These are phyloP conservation scores for Hassar affinis DNA, from an alignment of 2,113 vertebrate species.

Conservation along the genomic window DNA sequence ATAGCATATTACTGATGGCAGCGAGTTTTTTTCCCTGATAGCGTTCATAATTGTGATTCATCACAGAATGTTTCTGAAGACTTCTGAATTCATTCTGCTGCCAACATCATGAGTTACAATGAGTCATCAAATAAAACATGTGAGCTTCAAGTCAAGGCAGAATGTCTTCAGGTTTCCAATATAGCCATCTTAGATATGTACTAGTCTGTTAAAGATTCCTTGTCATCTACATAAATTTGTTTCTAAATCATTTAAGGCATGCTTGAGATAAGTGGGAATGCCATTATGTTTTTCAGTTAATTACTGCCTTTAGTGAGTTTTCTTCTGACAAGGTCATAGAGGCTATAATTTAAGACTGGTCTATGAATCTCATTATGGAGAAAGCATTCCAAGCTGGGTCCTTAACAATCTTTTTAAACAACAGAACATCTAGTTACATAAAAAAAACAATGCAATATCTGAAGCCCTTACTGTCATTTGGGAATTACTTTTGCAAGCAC, in stretches of 20 bases:
- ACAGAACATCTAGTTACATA: too few relatives aligned
- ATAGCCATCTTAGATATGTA: neutral
- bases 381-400: neutral
- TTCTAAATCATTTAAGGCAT: too few relatives aligned
- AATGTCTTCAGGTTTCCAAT: neutral
- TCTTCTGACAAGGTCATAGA: neutral
- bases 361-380: neutral
- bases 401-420: too few relatives aligned
- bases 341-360: neutral
- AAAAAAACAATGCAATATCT: too few relatives aligned
- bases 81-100: too few relatives aligned
- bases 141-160: neutral
- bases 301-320: neutral
- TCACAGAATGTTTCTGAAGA: too few relatives aligned
- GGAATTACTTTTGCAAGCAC: too few relatives aligned
- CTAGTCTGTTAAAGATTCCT: neutral
- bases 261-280: too few relatives aligned
- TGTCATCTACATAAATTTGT: neutral
- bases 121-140: too few relatives aligned
- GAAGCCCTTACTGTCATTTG: too few relatives aligned
- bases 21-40: neutral
- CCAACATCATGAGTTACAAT: too few relatives aligned
- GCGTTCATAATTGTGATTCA: neutral
- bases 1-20: constrained; percentile 36
- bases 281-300: too few relatives aligned